Conservation (phyloP, 2,888 invertebrate species). For the Lasioglossum marginatum region DNA sequence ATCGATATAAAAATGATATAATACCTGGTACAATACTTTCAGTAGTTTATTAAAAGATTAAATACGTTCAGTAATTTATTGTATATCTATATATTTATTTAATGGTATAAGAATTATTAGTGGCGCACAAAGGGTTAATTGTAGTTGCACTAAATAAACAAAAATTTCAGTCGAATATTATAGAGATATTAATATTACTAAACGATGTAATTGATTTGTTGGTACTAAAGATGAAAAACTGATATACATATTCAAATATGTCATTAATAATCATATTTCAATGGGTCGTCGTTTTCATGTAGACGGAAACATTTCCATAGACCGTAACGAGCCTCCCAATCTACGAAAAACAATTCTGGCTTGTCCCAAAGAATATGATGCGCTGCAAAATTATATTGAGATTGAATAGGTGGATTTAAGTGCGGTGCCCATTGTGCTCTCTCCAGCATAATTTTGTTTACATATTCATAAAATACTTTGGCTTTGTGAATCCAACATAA, state of each 20-base stretch:
- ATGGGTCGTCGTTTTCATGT: not conserved
- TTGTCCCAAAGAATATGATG: conserved; percentile 87
- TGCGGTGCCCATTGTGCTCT: conserved; percentile 88
- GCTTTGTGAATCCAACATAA: conserved; percentile 88
- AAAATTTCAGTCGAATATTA: not conserved
- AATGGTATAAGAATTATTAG: no score
- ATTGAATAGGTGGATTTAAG: conserved; percentile 87
- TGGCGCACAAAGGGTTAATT: not conserved
- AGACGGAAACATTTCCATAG: conserved; percentile 87
- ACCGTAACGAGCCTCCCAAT: conserved; percentile 88
- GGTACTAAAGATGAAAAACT: not conserved
- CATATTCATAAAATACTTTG: conserved; percentile 86
- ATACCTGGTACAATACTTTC: no score
- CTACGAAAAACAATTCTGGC: conserved; percentile 88
- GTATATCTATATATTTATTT: no score
- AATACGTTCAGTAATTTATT: no score
- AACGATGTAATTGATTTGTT: not conserved
- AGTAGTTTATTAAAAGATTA: no score
- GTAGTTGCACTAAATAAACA: not conserved
- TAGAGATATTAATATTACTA: conserved; percentile 4
- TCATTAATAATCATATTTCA: conserved; percentile 15
- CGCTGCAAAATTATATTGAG: conserved; percentile 85
- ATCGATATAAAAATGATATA: no score
- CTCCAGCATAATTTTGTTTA: conserved; percentile 86
- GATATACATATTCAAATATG: not conserved